Evolutionary conservation across 2,113 vertebrate species (phyloP).

Genomic region (Hyperopisus bebe): DNA sequence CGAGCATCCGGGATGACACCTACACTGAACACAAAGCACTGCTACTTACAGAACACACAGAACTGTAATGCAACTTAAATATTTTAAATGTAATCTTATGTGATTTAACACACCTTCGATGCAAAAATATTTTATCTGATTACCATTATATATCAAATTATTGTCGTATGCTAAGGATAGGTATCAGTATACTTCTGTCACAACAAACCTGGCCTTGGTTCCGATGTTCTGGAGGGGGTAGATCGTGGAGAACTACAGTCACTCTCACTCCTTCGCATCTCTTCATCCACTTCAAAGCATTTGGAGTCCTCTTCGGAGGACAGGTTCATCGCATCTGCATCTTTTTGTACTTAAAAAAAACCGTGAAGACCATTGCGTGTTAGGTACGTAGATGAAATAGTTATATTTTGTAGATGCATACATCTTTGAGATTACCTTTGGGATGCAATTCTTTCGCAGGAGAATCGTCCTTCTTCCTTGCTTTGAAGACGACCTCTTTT

Average conservation of each 20-base stretch:
- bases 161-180: not conserved
- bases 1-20: conserved; percentile 60
- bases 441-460: conserved; percentile 15
- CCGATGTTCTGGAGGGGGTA: conserved; percentile 40
- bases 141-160: not conserved
- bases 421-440: conserved; percentile 25
- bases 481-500: conserved; percentile 64
- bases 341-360: not conserved
- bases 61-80: not conserved
- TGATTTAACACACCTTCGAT: not conserved
- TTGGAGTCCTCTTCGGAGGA: conserved; percentile 29
- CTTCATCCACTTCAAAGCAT: conserved; percentile 14
- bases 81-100: not conserved
- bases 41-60: not conserved
- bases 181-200: not conserved
- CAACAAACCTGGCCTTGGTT: conserved; percentile 46
- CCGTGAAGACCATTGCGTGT: not conserved
- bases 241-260: conserved; percentile 32
- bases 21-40: conserved; percentile 42
- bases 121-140: not conserved
- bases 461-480: conserved; percentile 52
- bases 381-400: not conserved
- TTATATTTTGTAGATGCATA: not conserved
- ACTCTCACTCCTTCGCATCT: conserved; percentile 31
- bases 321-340: not conserved